These are phyloP conservation scores for Dromiciops gliroides DNA, from an alignment of 2,113 vertebrate genomes.

Conservation along the genomic window DNA sequence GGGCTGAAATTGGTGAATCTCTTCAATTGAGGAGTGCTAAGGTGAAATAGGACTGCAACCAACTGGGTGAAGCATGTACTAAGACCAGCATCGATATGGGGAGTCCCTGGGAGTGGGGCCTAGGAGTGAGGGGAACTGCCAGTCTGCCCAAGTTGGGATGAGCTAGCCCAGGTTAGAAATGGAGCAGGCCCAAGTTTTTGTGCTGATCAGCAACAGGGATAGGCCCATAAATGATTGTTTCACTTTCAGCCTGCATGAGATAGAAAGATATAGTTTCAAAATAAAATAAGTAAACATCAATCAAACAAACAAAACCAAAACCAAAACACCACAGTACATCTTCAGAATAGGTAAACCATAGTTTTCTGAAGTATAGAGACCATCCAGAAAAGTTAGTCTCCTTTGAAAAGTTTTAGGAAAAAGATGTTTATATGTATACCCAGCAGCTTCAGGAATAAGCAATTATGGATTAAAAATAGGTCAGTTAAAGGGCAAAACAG, in stretches of 20 bases:
- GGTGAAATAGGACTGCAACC: not conserved
- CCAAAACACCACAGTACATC: not conserved
- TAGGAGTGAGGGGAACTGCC: no score
- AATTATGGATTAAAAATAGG: not conserved
- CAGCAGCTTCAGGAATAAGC: not conserved
- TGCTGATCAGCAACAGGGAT: no score
- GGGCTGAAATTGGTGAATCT: not conserved
- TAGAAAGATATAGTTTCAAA: constrained; percentile 23
- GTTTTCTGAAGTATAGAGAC: not conserved
- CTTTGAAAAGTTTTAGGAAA: not conserved
- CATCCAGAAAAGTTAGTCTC: constrained; percentile 7
- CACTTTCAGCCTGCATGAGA: constrained; percentile 22
- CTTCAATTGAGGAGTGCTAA: not conserved
- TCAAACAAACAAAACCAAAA: not conserved
- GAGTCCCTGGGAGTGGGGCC: no score
- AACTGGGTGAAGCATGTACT: not conserved
- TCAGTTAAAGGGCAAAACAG: constrained; percentile 1
- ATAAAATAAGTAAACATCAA: not conserved
- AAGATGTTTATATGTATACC: not conserved
- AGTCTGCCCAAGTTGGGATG: no score
- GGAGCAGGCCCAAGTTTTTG: no score
- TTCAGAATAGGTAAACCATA: not conserved
- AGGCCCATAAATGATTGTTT: not conserved
- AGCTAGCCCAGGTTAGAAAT: no score
- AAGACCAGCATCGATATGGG: no score